A percentile compares a stretch with the other conserved stretches of the same genome.
phyloP scores from a whole-genome alignment of 1,140 invertebrate genomes.

The Melitaea cinxia region DNA sequence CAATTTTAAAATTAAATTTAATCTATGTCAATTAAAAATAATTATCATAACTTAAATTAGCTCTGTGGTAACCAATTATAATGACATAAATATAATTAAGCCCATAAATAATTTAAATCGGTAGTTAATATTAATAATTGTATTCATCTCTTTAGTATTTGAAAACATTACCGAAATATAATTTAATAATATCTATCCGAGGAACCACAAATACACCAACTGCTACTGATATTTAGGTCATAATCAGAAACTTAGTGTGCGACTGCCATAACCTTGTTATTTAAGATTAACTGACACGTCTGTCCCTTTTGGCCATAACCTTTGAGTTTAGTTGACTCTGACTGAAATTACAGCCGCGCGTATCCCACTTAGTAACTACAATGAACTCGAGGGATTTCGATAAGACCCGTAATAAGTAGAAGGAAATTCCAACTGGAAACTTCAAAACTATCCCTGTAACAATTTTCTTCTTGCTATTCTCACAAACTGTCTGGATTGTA shows the following conservation, averaged over 20 bases:
- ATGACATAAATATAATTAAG: background rate
- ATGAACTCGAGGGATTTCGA: background rate
- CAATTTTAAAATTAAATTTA: no score
- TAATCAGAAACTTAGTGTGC: background rate
- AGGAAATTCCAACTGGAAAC: background rate
- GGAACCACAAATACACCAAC: background rate
- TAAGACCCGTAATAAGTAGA: background rate
- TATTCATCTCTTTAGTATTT: background rate
- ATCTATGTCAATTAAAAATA: no score
- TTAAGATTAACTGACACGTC: background rate
- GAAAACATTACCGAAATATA: background rate
- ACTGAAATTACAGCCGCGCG: background rate
- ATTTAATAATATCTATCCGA: conserved; percentile 2
- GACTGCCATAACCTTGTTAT: background rate
- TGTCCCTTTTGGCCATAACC: background rate
- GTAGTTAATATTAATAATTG: background rate
- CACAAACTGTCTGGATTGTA: background rate
- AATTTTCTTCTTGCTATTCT: background rate
- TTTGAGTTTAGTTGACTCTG: background rate
- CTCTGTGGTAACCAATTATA: background rate
- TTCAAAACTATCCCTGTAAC: background rate
- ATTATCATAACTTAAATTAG: background rate
- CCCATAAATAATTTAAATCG: conserved; percentile 4
- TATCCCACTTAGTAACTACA: background rate
- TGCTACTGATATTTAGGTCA: background rate